Evolutionary conservation across 2,113 vertebrate species (phyloP).

Genomic region (Calypte anna): DNA sequence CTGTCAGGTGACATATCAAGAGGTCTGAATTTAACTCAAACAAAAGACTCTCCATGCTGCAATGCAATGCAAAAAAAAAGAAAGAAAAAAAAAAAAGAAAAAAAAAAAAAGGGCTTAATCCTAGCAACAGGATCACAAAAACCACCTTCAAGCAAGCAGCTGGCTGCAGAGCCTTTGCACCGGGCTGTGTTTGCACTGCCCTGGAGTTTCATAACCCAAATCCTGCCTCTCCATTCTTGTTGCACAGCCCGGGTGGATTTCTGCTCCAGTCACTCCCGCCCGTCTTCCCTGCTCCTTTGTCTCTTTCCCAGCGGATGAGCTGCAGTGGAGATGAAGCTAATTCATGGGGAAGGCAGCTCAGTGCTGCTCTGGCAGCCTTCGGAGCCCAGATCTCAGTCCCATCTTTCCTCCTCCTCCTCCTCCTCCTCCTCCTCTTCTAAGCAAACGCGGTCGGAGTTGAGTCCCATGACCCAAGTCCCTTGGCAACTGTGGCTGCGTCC

Average conservation of each 20-base stretch:
- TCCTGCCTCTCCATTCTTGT: constrained; percentile 31
- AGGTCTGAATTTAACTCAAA: constrained; percentile 79
- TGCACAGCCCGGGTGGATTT: background rate
- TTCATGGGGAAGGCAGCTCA: constrained; percentile 27
- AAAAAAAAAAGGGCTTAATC: constrained; percentile 40
- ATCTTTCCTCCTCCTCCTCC: constrained; percentile 46
- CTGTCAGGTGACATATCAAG: constrained; percentile 89
- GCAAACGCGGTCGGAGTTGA: constrained; percentile 18
- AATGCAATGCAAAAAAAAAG: constrained; percentile 23
- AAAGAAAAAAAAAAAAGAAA: background rate
- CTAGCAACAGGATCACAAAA: constrained; percentile 41
- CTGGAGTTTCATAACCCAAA: constrained; percentile 29
- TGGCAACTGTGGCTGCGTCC: background rate
- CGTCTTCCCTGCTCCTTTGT: constrained; percentile 6
- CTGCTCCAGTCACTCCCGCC: background rate
- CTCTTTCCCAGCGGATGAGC: background rate
- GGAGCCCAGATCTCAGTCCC: constrained; percentile 21
- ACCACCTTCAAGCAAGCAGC: constrained; percentile 25
- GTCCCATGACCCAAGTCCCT: constrained; percentile 29
- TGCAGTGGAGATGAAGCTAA: constrained; percentile 3
- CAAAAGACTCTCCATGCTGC: constrained; percentile 78
- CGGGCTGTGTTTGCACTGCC: background rate
- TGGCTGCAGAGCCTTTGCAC: background rate
- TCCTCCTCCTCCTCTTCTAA: background rate
- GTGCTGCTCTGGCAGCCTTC: constrained; percentile 15